Evolutionary conservation across 2,888 invertebrate genomes (phyloP).

Genomic region (Dyspetes luteomarginatus): DNA sequence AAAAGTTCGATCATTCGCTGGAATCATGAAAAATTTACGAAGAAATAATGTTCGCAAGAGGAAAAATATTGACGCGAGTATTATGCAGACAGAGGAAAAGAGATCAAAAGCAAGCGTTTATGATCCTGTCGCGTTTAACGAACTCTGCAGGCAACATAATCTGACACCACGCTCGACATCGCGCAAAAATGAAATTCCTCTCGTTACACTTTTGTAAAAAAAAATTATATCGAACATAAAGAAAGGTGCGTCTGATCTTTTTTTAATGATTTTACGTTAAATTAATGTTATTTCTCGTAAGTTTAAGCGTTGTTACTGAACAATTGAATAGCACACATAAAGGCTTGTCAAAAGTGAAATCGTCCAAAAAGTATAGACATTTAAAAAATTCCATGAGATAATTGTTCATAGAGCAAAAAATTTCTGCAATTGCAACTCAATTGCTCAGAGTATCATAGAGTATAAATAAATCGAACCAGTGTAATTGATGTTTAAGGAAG

Average conservation of each 20-base stretch:
- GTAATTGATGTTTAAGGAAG: conserved; percentile 8
- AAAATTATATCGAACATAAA: background rate
- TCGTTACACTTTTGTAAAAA: background rate
- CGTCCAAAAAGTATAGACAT: background rate
- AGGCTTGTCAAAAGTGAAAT: too few relatives aligned
- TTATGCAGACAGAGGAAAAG: background rate
- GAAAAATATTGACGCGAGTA: background rate
- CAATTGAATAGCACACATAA: too few relatives aligned
- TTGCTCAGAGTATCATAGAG: background rate
- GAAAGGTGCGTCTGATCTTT: background rate
- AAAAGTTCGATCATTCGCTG: conserved; percentile 15
- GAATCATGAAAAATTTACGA: conserved; percentile 12
- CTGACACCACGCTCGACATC: background rate
- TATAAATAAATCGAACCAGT: background rate
- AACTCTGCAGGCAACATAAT: conserved; percentile 9
- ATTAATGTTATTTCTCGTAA: too few relatives aligned
- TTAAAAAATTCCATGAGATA: background rate
- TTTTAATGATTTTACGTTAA: background rate
- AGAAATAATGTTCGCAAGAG: background rate
- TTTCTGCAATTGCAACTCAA: background rate
- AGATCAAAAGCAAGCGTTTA: background rate
- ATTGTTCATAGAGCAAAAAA: background rate
- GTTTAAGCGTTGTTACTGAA: too few relatives aligned
- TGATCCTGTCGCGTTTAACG: background rate
- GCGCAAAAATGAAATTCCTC: background rate